phyloP scores from a whole-genome alignment of 2,888 invertebrate genomes.

The Aphodius granarius region DNA sequence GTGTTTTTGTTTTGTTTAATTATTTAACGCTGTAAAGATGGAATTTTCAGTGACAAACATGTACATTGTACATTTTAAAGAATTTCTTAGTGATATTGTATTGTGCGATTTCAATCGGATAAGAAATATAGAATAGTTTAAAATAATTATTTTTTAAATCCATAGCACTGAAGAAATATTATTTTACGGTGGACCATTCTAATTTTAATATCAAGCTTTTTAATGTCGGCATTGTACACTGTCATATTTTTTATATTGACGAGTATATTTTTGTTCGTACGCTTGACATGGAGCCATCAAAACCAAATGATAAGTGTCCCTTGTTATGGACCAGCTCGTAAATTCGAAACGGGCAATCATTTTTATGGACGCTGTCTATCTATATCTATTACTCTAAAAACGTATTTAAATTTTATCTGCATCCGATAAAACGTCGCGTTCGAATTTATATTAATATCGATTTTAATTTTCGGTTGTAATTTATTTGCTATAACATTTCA shows the following conservation, averaged over 20 bases:
- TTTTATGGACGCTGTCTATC: neutral
- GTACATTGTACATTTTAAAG: no score
- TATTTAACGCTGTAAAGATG: no score
- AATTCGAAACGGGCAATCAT: neutral
- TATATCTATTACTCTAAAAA: neutral
- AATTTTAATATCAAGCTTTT: neutral
- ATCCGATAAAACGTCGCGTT: neutral
- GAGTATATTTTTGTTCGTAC: neutral
- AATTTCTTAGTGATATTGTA: no score
- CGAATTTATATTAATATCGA: neutral
- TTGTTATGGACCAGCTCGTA: neutral
- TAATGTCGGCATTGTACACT: neutral
- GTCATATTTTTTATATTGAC: neutral
- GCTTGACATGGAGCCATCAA: neutral
- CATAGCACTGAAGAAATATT: no score
- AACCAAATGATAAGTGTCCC: neutral
- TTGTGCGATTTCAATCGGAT: no score
- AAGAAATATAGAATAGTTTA: no score
- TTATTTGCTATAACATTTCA: neutral
- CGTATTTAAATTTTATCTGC: neutral
- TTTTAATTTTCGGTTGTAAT: neutral
- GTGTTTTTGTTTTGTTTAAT: no score
- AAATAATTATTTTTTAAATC: no score
- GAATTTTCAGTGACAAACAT: no score
- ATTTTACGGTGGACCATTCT: no score